phyloP scores from a whole-genome alignment of 2,797 vertebrate genomes.

The Dryobates pubescens region DNA sequence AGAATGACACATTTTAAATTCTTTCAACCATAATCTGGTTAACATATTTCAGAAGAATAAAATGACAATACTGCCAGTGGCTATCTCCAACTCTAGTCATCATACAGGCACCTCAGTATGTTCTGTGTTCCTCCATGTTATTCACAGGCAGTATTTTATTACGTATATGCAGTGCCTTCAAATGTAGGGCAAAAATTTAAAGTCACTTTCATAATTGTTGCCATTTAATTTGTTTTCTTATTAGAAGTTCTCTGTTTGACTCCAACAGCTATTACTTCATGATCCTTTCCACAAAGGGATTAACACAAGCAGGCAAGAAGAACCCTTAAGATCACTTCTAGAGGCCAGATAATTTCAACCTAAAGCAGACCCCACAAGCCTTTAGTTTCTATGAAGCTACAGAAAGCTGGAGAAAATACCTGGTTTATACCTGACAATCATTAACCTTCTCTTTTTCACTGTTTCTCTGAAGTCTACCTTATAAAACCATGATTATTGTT shows the following conservation, averaged over 20 bases:
- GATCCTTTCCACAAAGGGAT: background rate
- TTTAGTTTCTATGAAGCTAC: background rate
- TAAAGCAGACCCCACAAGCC: background rate
- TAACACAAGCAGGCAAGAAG: background rate
- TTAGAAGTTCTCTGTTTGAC: background rate
- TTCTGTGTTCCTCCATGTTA: background rate
- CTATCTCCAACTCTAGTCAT: background rate
- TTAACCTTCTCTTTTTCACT: background rate
- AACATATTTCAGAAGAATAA: conserved; percentile 9
- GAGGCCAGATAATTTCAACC: background rate
- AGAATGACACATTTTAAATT: background rate
- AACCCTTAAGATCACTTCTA: background rate
- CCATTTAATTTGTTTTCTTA: background rate
- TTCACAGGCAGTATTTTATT: background rate
- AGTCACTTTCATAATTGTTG: background rate
- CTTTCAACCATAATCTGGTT: background rate
- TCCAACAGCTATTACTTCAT: background rate
- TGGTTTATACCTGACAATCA: background rate
- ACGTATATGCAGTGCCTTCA: background rate
- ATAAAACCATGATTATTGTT: background rate
- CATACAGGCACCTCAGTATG: background rate
- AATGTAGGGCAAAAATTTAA: background rate
- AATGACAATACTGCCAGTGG: background rate
- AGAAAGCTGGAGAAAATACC: background rate
- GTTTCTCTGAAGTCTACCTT: background rate